Conservation (phyloP, 2,888 invertebrate genomes). For the Odontothrips loti region DNA sequence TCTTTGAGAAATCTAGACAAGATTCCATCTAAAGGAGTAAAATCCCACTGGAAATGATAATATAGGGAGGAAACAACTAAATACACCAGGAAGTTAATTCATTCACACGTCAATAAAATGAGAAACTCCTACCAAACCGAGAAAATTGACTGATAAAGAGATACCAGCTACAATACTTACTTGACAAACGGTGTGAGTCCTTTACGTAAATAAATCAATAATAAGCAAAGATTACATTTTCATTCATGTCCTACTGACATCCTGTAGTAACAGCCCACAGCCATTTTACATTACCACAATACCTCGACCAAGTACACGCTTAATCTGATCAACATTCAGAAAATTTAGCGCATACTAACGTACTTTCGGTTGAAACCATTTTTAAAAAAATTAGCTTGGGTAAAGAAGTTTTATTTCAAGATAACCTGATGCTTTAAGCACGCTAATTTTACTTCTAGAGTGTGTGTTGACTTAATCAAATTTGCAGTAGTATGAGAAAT, state of each 20-base stretch:
- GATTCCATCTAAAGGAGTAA: not conserved
- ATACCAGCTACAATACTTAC: not conserved
- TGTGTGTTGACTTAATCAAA: not conserved
- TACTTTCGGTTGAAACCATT: not conserved
- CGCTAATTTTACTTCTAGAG: not conserved
- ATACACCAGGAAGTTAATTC: not conserved
- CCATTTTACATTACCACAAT: slow-evolving; percentile 22
- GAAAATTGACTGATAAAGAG: not conserved
- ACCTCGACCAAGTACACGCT: not conserved
- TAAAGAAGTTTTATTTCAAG: not conserved
- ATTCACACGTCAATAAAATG: not conserved
- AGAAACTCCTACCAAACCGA: not conserved
- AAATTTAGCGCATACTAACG: not conserved
- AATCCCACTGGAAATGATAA: not conserved
- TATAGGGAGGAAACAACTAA: not conserved
- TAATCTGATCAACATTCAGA: not conserved
- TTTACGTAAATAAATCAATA: slow-evolving; percentile 6
- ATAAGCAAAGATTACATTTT: not conserved
- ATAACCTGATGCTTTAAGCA: not conserved
- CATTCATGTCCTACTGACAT: slow-evolving; percentile 19
- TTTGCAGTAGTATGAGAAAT: not conserved
- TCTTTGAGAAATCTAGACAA: not conserved
- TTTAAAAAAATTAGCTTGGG: not conserved
- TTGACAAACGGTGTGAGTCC: not conserved
- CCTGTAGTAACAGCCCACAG: slow-evolving; percentile 23